Evolutionary conservation across 2,797 vertebrate genomes (phyloP), one percentile per base, ranked within the genome.

Genomic region (Adelosebastes latens): DNA sequence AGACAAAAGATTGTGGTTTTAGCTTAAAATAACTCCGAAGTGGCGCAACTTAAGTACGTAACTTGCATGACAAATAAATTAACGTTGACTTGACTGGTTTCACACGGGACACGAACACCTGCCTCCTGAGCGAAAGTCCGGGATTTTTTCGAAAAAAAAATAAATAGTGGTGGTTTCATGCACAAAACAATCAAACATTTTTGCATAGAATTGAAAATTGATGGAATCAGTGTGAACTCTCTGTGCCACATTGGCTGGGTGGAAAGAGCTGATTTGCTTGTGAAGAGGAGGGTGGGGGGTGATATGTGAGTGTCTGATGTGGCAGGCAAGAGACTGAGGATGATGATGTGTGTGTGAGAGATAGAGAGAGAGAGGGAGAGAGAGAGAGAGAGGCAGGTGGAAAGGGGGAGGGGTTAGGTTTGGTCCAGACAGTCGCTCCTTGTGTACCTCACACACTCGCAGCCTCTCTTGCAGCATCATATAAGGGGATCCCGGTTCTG

Each of bases 381-480:
- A 31, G 76, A 52, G 55, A 65, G 77, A 52, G 90, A 55, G 85
- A 46, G 84, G 87, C 88, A 89, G 90, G 88, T 87, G 88, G 92
- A 88, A 85, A 86, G 90, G 88, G 89, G 91, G 94, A 88, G 91
- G 89, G 90, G 91, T 81, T 77, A 85, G 72, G 93, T 92, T 87
- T 93, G 94, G 95, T 95, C 94, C 94, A 95, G 93, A 93, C 92
- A 92, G 87, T 93, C 90, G 80, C 42, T 93, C 93, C 91, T 91
- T 93, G 88, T 93, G 89, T 64, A 88, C 85, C 91, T 92, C 93
- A 91, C 94, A 88, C 93, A 77, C 85, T 78, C 84, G 69, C 86
- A 89, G 88, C 90, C 82, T 91, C 82, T 91, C 85, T 92, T 39
- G 13, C 36, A 39, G n/a, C 39, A 42, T 42, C 39, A 42, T 42